Evolutionary conservation across 2,888 invertebrate species (phyloP), one percentile per base, ranked within the genome.

Genomic region (Tachina fera): DNA sequence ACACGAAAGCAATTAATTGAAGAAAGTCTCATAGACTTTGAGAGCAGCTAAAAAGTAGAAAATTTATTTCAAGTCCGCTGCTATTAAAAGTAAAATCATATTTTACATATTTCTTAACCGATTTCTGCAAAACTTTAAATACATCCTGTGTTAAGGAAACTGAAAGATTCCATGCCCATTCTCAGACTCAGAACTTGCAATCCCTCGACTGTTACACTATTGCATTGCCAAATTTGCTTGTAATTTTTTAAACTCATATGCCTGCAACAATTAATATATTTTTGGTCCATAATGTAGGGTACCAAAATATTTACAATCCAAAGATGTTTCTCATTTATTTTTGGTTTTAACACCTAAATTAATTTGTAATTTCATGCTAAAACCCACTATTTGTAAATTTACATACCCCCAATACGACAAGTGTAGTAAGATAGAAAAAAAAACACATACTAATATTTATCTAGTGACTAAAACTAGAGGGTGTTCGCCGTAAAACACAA

Each of bases 241-340:
- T 31, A 0, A 31, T 31, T 31, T 31, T 31, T 6, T 6, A 31
- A 31, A 31, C 3, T 56, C 19, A 56, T 14, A 14, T 31, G 56
- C 14, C 9, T 19, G 4, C 8, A 31, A 4, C 3, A 14, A 9
- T n/a, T 14, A 5, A 14, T 49, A 49, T 14, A 49, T 14, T 14
- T 39, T 61, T 16, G 16, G 10, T 1, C 10, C n/a, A 13, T 47
- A 47, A 0, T n/a, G 60, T 61, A 78, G 43, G 1, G 51, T 19
- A 43, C 1, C 9, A 39, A 51, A 19, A 11, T 14, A 51, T n/a
- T 68, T 41, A 22, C 8, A 22, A 43, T 49, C 3, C 11, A 19
- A 77, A 77, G 77, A 77, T 68, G 68, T 45, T 61, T 70, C 53
- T 43, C 14, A 75, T 43, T 75, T 75, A 41, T 70, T 78, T 61